Evolutionary conservation across 2,888 invertebrate species (phyloP).

Genomic region (Megaustenia siamemsis): DNA sequence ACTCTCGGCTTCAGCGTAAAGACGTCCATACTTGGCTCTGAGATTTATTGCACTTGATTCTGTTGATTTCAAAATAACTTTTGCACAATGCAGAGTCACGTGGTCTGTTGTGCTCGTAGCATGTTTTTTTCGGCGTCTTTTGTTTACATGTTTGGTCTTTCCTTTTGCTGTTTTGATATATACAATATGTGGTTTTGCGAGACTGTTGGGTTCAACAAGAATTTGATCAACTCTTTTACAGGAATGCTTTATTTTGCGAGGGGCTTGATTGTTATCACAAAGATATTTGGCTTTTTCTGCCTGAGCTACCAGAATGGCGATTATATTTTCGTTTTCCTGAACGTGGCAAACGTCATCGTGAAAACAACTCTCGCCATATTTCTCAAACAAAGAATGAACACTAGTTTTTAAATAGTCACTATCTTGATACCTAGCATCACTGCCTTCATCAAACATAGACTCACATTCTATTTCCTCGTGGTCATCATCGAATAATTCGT

Average conservation of each 20-base stretch:
- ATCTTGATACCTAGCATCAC: not conserved
- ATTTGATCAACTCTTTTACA: not conserved
- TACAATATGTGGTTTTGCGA: slow-evolving; percentile 50
- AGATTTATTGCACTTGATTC: slow-evolving; percentile 50
- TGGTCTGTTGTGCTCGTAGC: not conserved
- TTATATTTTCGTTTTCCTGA: not conserved
- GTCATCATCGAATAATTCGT: slow-evolving; percentile 9
- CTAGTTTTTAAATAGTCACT: not conserved
- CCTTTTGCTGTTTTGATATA: slow-evolving; percentile 20
- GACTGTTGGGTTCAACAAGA: not conserved
- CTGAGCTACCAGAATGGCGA: slow-evolving; percentile 39
- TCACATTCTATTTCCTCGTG: not conserved
- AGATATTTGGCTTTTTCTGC: slow-evolving; percentile 39
- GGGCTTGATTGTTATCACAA: not conserved
- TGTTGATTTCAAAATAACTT: slow-evolving; percentile 37
- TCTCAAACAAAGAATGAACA: too few relatives aligned
- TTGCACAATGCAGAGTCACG: slow-evolving; percentile 11
- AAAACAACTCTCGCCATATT: not conserved
- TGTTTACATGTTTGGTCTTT: not conserved
- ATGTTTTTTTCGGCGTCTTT: not conserved
- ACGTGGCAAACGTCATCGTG: not conserved
- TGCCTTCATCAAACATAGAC: not conserved
- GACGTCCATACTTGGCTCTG: slow-evolving; percentile 50
- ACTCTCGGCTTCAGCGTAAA: slow-evolving; percentile 54
- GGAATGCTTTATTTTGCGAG: not conserved